A percentile compares a stretch with the other conserved stretches of the same genome.
phyloP scores from a whole-genome alignment of 2,113 vertebrate species.

The Heterocephalus glaber region DNA sequence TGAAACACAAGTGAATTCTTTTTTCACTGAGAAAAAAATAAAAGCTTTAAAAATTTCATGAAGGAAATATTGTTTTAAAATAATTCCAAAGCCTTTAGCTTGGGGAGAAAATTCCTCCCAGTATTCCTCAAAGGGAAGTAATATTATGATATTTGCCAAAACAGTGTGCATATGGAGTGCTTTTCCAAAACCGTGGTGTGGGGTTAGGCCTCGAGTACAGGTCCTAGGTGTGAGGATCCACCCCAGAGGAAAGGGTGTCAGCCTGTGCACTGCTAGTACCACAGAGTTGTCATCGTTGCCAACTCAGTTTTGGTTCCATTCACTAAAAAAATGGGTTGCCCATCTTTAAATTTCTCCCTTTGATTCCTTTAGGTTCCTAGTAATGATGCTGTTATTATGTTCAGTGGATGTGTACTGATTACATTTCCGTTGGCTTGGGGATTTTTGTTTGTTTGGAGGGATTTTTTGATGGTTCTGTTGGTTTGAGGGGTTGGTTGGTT shows the following conservation, averaged over 20 bases:
- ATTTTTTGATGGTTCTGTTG: background rate
- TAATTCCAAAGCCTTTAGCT: constrained; percentile 21
- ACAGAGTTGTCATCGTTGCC: background rate
- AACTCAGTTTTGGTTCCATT: constrained; percentile 4
- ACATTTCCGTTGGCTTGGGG: background rate
- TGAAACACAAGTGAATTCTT: constrained; percentile 51
- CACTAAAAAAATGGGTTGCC: background rate
- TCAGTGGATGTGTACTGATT: background rate
- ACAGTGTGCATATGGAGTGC: background rate
- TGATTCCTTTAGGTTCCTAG: background rate
- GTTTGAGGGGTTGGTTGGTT: background rate
- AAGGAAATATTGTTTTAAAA: constrained; percentile 48
- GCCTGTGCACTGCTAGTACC: background rate
- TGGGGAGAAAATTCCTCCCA: background rate
- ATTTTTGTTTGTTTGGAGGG: background rate
- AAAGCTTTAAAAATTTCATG: constrained; percentile 47
- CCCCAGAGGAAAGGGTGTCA: background rate
- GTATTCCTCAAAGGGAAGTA: background rate
- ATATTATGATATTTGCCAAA: constrained; percentile 28
- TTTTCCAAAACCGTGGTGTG: background rate
- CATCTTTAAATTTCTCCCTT: constrained; percentile 49
- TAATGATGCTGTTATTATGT: background rate
- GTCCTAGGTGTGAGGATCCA: background rate
- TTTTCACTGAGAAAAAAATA: constrained; percentile 56
- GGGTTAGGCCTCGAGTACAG: background rate